Evolutionary conservation across 2,113 vertebrate genomes (phyloP), one percentile per base, ranked within the genome.

Genomic region (Brachionichthys hirsutus): DNA sequence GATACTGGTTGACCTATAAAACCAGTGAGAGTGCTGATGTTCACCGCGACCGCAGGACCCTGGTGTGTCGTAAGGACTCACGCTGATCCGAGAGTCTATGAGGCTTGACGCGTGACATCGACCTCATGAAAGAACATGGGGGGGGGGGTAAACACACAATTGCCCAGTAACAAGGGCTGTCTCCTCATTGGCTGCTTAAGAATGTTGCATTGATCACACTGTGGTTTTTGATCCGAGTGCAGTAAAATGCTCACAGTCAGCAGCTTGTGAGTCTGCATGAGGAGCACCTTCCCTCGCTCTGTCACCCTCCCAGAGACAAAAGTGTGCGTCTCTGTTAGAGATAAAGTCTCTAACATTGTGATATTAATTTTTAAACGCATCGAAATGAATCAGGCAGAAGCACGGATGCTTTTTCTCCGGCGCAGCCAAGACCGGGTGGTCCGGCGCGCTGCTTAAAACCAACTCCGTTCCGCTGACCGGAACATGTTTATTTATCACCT

Each of bases 91-190:
- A 86, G 73, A 87, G 74, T 80, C 79, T 85, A 86, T 85, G 79
- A 83, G 82, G 80, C 78, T 77, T 89, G 87, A 88, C 73, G 82
- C 65, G 49, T 87, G 81, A 87, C 85, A 90, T 85, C 81, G 70
- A 91, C 89, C 85, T 89, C 87, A 84, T 81, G 42, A 82, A 82
- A 79, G 70, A 77, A 82, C 40, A 53, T 12, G 63, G 62, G 16
- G 22, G 50, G 57, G 30, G 24, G 22, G 42, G 70, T 83, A 86
- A 87, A 83, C 82, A 83, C 81, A 82, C 63, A 85, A 86, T 88
- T 89, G 88, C 89, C 91, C 85, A 75, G 90, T 91, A 90, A 92
- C 88, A 89, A 70, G 73, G 56, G 72, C 73, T 85, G 50, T 16
- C 46, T 79, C 49, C 82, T 88, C 77, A 91, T 91, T 92, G 91